Evolutionary conservation across 2,888 invertebrate genomes (phyloP).

Genomic region (Adineta ricciae): DNA sequence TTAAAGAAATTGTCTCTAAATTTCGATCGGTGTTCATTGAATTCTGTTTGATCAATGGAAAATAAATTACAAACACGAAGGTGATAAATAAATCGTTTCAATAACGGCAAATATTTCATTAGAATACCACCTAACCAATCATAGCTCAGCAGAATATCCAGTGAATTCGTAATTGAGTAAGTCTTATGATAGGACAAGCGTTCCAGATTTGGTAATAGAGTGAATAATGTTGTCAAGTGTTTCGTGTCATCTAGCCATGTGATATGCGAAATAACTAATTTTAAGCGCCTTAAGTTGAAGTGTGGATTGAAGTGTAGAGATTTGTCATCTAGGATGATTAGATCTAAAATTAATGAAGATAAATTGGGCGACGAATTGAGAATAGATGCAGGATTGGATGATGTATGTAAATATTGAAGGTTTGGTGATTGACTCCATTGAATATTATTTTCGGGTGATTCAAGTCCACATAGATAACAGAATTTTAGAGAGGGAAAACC

Average conservation of each 20-base stretch:
- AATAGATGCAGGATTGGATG: neutral
- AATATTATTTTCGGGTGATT: neutral
- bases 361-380: neutral
- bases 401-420: neutral
- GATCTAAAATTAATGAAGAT: neutral
- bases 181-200: neutral
- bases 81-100: neutral
- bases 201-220: neutral
- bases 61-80: neutral
- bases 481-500: neutral
- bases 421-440: neutral
- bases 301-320: neutral
- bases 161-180: neutral
- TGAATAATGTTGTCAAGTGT: neutral
- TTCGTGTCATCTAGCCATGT: neutral
- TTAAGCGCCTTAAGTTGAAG: neutral
- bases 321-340: neutral
- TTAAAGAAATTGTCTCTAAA: neutral
- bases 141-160: neutral
- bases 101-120: neutral
- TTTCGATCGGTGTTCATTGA: neutral
- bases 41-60: neutral
- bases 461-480: neutral
- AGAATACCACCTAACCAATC: neutral
- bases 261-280: neutral